phyloP scores from a whole-genome alignment of 2,113 vertebrate species.

The Sminthopsis crassicaudata region DNA sequence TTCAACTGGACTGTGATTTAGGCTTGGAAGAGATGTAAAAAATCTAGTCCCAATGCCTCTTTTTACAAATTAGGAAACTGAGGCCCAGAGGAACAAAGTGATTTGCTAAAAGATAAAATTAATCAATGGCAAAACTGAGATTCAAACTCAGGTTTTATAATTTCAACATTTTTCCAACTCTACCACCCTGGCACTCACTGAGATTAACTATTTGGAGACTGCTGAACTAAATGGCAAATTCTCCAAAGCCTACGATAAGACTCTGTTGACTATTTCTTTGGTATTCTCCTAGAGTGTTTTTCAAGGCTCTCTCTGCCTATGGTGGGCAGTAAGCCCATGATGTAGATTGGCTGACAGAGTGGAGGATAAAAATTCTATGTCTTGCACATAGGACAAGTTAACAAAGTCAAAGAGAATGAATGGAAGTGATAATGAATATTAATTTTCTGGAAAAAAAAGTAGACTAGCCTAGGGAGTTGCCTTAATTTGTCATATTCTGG shows the following conservation, averaged over 20 bases:
- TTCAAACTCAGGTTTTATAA: neutral
- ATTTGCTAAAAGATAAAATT: neutral
- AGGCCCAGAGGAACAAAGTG: neutral
- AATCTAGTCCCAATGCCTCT: neutral
- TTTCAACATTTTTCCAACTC: neutral
- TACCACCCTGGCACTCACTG: neutral
- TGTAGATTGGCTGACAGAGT: neutral
- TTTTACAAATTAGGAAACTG: constrained; percentile 18
- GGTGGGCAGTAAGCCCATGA: neutral
- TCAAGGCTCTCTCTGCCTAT: neutral
- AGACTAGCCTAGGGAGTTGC: no score
- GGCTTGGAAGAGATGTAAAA: neutral
- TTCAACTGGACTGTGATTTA: neutral
- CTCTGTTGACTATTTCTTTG: neutral
- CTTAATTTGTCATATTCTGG: no score
- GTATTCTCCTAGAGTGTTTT: neutral
- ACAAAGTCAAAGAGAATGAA: neutral
- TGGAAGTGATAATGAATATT: neutral
- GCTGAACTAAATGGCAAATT: neutral
- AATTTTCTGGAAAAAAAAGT: neutral
- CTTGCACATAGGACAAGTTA: neutral
- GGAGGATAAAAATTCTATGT: neutral
- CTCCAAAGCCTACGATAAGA: neutral
- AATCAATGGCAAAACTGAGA: neutral
- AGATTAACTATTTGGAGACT: neutral